Evolutionary conservation across 2,888 invertebrate genomes (phyloP), one percentile per base, ranked within the genome.

Genomic region (Venusia cambrica): DNA sequence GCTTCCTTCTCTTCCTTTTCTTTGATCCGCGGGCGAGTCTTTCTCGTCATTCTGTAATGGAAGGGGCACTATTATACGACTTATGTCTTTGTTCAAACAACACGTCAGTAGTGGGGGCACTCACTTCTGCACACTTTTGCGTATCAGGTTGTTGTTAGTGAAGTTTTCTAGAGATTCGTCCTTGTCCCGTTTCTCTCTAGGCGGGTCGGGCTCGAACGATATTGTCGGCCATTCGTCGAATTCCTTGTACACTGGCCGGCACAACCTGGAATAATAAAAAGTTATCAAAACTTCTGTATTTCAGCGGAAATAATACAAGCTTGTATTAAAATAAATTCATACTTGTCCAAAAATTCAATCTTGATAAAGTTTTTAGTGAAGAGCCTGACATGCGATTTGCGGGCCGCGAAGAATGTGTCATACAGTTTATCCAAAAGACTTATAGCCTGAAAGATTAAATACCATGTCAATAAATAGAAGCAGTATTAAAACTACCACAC

Each of bases 281-380:
- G 1, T 4, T 2, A 16, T 47, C 17, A 52, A 32, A 24, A 30
- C 35, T 19, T 18, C 32, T 28, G 18, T 22, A 4, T 11, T 5
- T 14, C 3, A 17, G 22, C 11, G 5, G 12, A 66, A 69, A 16
- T 20, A 31, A 55, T 37, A 44, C 9, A 24, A 17, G 19, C 25
- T 13, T 18, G 24, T 27, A 11, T 37, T 41, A 38, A 38, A 48
- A 30, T 31, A 38, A 12, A 57, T 63, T 62, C 80, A 80, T 88
- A 91, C 90, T 90, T 90, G 73, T 89, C 88, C 74, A 89, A 87
- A 66, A 91, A 89, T 67, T 93, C 93, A 71, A 93, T 92, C 87
- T 93, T 93, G 62, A 93, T 88, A 73, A 89, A 93, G 57, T 91
- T 89, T 62, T 90, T 90, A 75, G 89, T 92, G 57, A 93, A 87